These are phyloP conservation scores for Coleophora deauratella DNA, from an alignment of 2,888 invertebrate genomes.

Conservation along the genomic window DNA sequence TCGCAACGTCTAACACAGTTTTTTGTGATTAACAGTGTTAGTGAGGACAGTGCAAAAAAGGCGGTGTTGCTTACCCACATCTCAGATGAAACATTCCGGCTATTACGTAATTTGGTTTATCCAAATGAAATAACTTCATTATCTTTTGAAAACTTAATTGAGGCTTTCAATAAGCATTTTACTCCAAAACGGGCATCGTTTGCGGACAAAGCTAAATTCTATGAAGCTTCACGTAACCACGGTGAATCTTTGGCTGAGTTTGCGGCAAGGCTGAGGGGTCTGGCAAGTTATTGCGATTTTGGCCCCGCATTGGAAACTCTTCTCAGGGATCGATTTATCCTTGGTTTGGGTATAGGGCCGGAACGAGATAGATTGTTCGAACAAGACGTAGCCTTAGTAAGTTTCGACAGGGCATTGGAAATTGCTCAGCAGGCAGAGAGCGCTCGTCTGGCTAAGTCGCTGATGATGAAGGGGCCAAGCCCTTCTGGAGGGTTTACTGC, in stretches of 20 bases:
- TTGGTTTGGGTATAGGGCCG: slow-evolving; percentile 9
- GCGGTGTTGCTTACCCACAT: too few species aligned
- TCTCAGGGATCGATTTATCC: slow-evolving; percentile 8
- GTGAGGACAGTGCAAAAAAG: too few species aligned
- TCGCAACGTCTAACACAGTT: too few species aligned
- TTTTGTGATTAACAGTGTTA: too few species aligned
- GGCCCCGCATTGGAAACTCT: slow-evolving; percentile 7
- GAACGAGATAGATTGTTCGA: slow-evolving; percentile 10
- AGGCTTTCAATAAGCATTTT: slow-evolving; percentile 11
- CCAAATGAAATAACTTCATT: slow-evolving; percentile 6
- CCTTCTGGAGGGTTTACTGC: not conserved
- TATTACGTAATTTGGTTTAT: slow-evolving; percentile 11
- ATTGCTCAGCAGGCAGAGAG: too few species aligned
- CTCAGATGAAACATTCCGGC: slow-evolving; percentile 12
- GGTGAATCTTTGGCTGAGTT: slow-evolving; percentile 16
- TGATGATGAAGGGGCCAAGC: not conserved
- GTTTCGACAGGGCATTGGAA: slow-evolving; percentile 10
- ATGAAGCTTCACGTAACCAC: slow-evolving; percentile 10
- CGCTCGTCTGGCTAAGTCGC: slow-evolving; percentile 2
- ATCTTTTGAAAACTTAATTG: slow-evolving; percentile 4
- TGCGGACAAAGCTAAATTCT: slow-evolving; percentile 16
- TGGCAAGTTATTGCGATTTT: slow-evolving; percentile 13
- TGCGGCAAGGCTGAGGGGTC: slow-evolving; percentile 14
- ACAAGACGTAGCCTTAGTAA: slow-evolving; percentile 4
- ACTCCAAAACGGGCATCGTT: slow-evolving; percentile 15